Evolutionary conservation across 1,140 invertebrate genomes (phyloP).

Genomic region (Drosophila quadrilineata): DNA sequence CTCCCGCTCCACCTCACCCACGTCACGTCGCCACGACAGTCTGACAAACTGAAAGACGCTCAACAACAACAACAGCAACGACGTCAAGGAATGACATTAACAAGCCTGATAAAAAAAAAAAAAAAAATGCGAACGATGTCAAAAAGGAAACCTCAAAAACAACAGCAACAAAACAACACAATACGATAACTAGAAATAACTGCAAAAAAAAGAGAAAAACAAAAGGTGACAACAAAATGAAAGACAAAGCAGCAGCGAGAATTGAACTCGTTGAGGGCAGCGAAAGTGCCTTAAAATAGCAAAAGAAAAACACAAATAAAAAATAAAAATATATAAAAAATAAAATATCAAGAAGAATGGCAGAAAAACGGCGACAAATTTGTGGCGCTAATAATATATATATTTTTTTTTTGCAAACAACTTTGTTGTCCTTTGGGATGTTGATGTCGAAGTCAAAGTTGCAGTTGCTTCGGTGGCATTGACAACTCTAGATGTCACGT

Average conservation of each 20-base stretch:
- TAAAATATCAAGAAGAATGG: no score
- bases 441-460: constrained; percentile 18
- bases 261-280: constrained; percentile 9
- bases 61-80: constrained; percentile 7
- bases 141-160: constrained; percentile 13
- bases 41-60: no score
- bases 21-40: no score
- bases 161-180: not conserved
- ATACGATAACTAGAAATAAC: not conserved
- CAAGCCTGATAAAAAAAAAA: constrained; percentile 67
- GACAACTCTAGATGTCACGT: no score
- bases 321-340: no score
- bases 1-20: no score
- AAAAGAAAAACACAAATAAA: not conserved
- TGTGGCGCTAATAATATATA: constrained; percentile 31
- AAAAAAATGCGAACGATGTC: constrained; percentile 19
- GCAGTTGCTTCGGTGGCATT: no score
- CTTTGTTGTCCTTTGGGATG: constrained; percentile 5
- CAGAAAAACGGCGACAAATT: constrained; percentile 9
- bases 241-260: not conserved
- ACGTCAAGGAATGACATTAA: constrained; percentile 59
- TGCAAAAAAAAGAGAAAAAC: not conserved
- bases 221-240: constrained; percentile 28
- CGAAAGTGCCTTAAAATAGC: constrained; percentile 45
- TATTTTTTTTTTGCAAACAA: constrained; percentile 37